A percentile compares a stretch with the other conserved stretches of the same genome.
Evolutionary conservation across 1,140 invertebrate species (phyloP).

Genomic region (Gonioctena quinquepunctata): DNA sequence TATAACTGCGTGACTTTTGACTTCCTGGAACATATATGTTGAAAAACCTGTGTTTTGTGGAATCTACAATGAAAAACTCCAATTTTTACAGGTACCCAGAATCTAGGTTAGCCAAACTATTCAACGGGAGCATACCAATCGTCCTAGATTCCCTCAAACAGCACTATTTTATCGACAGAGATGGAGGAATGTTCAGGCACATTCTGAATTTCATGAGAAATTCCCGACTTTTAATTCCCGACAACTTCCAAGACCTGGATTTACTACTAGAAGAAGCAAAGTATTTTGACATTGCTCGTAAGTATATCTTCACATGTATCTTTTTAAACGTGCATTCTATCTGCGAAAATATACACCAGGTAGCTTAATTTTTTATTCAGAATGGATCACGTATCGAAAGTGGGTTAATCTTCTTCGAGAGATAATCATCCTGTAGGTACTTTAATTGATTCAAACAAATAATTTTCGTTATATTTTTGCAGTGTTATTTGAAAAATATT

Average conservation of each 20-base stretch:
- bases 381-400: too few relatives aligned
- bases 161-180: slow-evolving; percentile 97
- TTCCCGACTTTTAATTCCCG: slow-evolving; percentile 82
- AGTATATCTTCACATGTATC: slow-evolving; percentile 59
- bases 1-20: too few relatives aligned
- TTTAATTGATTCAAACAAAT: neutral
- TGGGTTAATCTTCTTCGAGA: neutral
- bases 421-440: neutral
- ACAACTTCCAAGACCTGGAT: slow-evolving; percentile 85
- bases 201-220: slow-evolving; percentile 95
- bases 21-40: too few relatives aligned
- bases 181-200: slow-evolving; percentile 94
- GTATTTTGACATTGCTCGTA: slow-evolving; percentile 90
- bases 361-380: too few relatives aligned
- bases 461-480: too few relatives aligned
- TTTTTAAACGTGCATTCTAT: too few relatives aligned
- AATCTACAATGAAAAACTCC: too few relatives aligned
- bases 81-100: slow-evolving; percentile 83
- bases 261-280: slow-evolving; percentile 89
- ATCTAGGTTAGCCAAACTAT: slow-evolving; percentile 88
- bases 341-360: too few relatives aligned
- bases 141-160: slow-evolving; percentile 95
- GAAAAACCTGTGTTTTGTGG: too few relatives aligned
- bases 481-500: too few relatives aligned
- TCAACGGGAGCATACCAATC: slow-evolving; percentile 96